Base-by-base conservation (phyloP, 2,888 invertebrate genomes). In the Eudemis profundana region DNA sequence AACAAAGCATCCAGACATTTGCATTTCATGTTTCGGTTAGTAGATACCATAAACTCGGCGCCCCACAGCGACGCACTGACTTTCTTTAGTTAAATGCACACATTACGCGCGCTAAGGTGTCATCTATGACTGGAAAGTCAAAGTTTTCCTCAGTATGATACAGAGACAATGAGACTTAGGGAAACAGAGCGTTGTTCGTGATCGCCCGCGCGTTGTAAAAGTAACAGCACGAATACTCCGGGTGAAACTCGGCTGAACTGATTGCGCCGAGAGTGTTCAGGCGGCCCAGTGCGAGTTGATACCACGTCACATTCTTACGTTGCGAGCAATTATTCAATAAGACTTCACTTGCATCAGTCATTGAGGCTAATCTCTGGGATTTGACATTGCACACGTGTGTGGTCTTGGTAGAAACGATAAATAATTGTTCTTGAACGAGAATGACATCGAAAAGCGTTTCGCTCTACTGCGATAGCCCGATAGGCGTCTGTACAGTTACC, bases 161-260 rank as follows among this genome's bases (percentile, higher is more conserved):
- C 70, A 79, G 79, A 84, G 82, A 89, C 90, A 90, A 90, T 88
- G 79, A 86, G 84, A 83, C 85, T 82, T 83, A 87, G 86, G 90
- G 90, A 90, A 90, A 89, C 89, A 91, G 89, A 90, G 89, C 90
- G 89, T 87, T 85, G 82, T 81, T 87, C 87, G 86, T 92, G 92
- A 84, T 89, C 90, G 89, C 77, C 84, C 83, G 91, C 86, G 90
- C 90, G 90, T 90, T 89, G 88, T 87, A 91, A 90, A 91, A 90
- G 89, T 90, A 89, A 90, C 90, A 90, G 82, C 90, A 82, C 87
- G 85, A 90, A 92, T 91, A 90, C 89, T 90, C 90, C 77, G 83
- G 84, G 92, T 89, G 92, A 92, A 92, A 92, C 90, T 89, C 89
- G 84, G 77, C 85, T 82, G 88, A 86, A 87, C 87, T 88, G 90